phyloP scores from a whole-genome alignment of 2,113 vertebrate species.

The Loxodonta africana region DNA sequence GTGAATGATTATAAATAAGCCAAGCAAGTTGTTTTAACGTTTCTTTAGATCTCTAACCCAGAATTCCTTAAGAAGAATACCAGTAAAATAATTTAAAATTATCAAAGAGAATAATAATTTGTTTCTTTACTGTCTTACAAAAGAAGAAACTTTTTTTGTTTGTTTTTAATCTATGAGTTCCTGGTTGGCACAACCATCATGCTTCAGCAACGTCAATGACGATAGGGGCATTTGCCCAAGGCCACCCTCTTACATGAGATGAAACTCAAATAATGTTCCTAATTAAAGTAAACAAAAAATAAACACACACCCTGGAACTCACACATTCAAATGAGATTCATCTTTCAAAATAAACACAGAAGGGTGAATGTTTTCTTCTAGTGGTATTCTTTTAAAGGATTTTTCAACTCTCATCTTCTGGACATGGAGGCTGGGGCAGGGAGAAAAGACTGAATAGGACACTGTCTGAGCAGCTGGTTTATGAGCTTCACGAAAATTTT shows the following conservation, averaged over 20 bases:
- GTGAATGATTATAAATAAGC: constrained; percentile 55
- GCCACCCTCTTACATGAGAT: background rate
- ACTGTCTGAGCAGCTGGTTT: background rate
- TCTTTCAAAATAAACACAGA: constrained; percentile 33
- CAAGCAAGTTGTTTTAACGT: constrained; percentile 5
- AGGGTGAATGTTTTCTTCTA: constrained; percentile 8
- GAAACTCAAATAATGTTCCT: background rate
- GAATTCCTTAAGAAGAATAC: background rate
- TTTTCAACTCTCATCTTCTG: background rate
- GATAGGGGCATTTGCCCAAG: background rate
- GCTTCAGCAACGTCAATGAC: background rate
- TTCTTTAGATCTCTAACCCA: constrained; percentile 43
- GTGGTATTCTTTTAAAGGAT: background rate
- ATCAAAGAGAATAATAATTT: constrained; percentile 10
- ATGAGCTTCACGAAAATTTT: background rate
- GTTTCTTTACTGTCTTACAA: constrained; percentile 4
- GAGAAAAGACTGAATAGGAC: background rate
- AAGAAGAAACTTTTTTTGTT: background rate
- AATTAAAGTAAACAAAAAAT: constrained; percentile 45
- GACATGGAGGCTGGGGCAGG: background rate
- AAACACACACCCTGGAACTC: background rate
- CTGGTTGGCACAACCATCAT: background rate
- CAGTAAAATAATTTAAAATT: constrained; percentile 60
- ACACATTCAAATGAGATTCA: background rate
- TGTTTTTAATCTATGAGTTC: background rate